A percentile compares a stretch with the other conserved stretches of the same genome.
These are phyloP conservation scores for Physocephala rufipes DNA, from an alignment of 2,888 invertebrate genomes.

Conservation along the genomic window DNA sequence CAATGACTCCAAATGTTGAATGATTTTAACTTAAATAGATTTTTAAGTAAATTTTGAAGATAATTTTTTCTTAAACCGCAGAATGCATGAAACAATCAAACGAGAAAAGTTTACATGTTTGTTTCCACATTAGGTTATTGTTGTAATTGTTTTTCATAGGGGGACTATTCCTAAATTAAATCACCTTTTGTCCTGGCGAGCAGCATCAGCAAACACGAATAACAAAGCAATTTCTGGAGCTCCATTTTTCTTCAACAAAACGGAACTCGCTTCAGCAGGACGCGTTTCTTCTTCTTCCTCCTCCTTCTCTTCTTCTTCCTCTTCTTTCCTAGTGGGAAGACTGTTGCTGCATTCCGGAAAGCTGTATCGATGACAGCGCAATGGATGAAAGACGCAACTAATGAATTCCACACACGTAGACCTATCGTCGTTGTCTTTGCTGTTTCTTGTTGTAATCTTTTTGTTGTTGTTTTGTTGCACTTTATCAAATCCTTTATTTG, in stretches of 20 bases:
- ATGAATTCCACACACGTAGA: no score
- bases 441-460: not conserved
- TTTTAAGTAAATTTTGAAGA: not conserved
- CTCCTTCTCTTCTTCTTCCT: no score
- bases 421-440: no score
- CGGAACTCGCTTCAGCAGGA: slow-evolving; percentile 8
- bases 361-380: slow-evolving; percentile 32
- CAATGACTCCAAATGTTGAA: no score
- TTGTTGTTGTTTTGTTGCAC: not conserved
- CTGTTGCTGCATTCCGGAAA: slow-evolving; percentile 26
- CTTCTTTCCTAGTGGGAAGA: slow-evolving; percentile 18
- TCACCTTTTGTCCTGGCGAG: slow-evolving; percentile 61
- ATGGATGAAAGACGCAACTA: no score
- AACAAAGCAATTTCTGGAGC: slow-evolving; percentile 59
- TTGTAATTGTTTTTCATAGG: no score
- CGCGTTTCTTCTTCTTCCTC: slow-evolving; percentile 3
- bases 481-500: no score
- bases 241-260: slow-evolving; percentile 59
- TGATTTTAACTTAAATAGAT: no score
- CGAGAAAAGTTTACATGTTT: no score
- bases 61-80: not conserved
- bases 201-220: slow-evolving; percentile 58
- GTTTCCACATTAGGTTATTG: no score
- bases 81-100: not conserved
- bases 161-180: not conserved